Evolutionary conservation across 2,888 invertebrate species (phyloP).

Genomic region (Watsonalla cultraria): DNA sequence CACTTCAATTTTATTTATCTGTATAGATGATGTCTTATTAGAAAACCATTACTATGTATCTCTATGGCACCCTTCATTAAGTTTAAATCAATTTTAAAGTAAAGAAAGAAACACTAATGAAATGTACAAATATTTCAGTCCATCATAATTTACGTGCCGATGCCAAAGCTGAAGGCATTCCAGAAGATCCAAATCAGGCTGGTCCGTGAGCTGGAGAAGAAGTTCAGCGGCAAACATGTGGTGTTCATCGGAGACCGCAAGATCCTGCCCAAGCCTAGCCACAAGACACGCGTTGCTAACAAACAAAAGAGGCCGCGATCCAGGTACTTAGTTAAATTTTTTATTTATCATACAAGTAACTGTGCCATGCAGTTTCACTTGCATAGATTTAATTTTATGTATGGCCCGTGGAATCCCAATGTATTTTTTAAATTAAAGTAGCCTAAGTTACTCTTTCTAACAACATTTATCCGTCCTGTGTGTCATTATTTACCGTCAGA

Average conservation of each 20-base stretch:
- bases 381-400: no score
- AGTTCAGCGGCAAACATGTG: conserved; percentile 99
- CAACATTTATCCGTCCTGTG: no score
- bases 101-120: neutral
- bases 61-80: no score
- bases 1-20: no score
- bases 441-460: no score
- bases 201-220: conserved; percentile 99
- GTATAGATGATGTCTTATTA: no score
- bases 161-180: conserved; percentile 97
- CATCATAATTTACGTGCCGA: conserved; percentile 98
- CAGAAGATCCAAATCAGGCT: conserved; percentile 98
- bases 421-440: no score
- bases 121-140: conserved; percentile 80
- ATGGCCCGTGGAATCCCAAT: no score
- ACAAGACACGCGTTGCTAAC: conserved; percentile 91
- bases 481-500: no score
- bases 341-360: neutral
- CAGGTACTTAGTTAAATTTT: conserved; percentile 42
- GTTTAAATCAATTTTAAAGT: neutral
- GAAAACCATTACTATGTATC: no score
- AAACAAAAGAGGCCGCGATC: conserved; percentile 88
- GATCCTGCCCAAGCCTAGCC: conserved; percentile 97
- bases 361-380: neutral
- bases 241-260: conserved; percentile 98